Base-by-base conservation (phyloP, 2,888 invertebrate genomes). In the Seladonia tumulorum region DNA sequence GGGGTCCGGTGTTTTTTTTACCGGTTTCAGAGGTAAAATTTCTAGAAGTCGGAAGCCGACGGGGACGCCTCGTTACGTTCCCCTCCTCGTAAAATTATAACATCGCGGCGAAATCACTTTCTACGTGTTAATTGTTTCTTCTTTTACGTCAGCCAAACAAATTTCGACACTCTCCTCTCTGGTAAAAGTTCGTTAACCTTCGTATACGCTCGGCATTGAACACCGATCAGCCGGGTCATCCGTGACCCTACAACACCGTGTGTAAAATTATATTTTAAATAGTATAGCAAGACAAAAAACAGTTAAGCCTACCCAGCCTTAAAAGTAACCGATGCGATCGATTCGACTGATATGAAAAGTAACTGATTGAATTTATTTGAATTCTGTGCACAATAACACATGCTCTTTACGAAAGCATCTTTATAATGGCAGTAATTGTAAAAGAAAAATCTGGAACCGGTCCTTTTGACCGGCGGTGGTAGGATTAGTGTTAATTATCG, bases 21-120 rank as follows among this genome's bases (percentile, higher is more conserved):
- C 80, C 70, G 76, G 79, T 86, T 80, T 71, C 39, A 60, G 45
- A 66, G 77, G 79, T 68, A 53, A 86, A 86, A 77, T 80, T 81
- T 81, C 73, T 81, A 60, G 53, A 84, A 84, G 49, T 76, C 86
- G 81, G 86, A 86, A 86, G 85, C 81, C 79, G 45, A 45, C 35
- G 45, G 78, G 45, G 70, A 70, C 68, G 5, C 42, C 14, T 12
- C 39, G 49, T 22, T 39, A 35, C 68, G 22, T 45, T 66, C 76
- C 53, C n/a, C 68, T 35, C 53, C 53, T 66, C 82, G 84, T 85
- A 85, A 85, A 82, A 78, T 70, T 73, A 66, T 79, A 66, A 66
- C 49, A 76, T 49, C 49, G 25, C 35, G 49, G 49, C 29, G 25
- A 35, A 57, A 39, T 63, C 45, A 47, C 39, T 73, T 73, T 49